Conservation (phyloP, 2,888 invertebrate genomes). For the Rutpela maculata region DNA sequence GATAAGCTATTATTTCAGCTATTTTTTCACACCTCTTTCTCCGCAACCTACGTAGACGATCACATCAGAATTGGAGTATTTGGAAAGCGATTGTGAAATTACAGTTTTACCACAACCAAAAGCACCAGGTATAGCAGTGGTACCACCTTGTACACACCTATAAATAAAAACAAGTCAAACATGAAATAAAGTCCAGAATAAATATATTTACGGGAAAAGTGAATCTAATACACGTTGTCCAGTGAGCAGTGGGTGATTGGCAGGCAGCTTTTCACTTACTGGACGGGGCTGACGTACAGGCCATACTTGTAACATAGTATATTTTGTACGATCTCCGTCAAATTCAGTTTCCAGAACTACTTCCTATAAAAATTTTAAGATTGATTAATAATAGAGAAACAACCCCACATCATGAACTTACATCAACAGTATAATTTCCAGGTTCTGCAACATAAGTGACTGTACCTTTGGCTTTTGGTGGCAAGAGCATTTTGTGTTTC, state of each 20-base stretch:
- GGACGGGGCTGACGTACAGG: slow-evolving; percentile 99
- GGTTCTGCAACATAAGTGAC: slow-evolving; percentile 95
- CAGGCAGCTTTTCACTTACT: slow-evolving; percentile 97
- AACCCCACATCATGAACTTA: slow-evolving; percentile 74
- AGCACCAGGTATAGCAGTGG: slow-evolving; percentile 99
- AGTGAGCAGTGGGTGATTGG: slow-evolving; percentile 98
- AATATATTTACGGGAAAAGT: slow-evolving; percentile 90
- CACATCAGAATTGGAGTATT: slow-evolving; percentile 99
- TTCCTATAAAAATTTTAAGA: slow-evolving; percentile 79
- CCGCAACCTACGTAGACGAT: slow-evolving; percentile 99
- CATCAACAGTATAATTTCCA: slow-evolving; percentile 95
- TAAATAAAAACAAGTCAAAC: slow-evolving; percentile 42
- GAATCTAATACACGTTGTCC: slow-evolving; percentile 99
- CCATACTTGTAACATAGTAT: slow-evolving; percentile 99
- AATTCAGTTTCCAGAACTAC: slow-evolving; percentile 98
- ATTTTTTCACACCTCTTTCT: slow-evolving; percentile 83
- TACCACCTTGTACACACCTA: slow-evolving; percentile 98
- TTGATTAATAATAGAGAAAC: slow-evolving; percentile 26
- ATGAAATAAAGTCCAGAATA: background rate
- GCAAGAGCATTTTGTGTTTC: slow-evolving; percentile 96
- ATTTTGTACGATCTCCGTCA: slow-evolving; percentile 94
- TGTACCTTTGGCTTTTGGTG: slow-evolving; percentile 96
- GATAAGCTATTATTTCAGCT: background rate
- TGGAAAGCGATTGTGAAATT: slow-evolving; percentile 99
- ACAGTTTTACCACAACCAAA: slow-evolving; percentile 99